phyloP scores from a whole-genome alignment of 2,797 vertebrate genomes.

The Gambusia yucatana region DNA sequence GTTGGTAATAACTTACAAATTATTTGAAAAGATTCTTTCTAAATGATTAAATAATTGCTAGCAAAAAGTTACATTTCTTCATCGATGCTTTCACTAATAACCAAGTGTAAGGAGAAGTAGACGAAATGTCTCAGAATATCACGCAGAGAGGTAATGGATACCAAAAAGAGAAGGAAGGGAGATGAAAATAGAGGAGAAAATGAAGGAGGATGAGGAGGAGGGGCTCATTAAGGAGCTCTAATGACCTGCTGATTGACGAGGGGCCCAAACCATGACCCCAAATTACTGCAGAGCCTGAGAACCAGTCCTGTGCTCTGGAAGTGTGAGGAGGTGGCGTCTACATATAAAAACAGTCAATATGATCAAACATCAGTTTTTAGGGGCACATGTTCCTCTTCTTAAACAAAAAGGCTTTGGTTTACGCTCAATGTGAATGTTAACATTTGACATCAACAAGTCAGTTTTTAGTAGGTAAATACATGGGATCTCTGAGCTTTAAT shows the following conservation, averaged over 20 bases:
- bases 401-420: not conserved
- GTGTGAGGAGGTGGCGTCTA: conserved; percentile 35
- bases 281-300: conserved; percentile 82
- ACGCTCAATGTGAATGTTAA: not conserved
- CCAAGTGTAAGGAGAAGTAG: conserved; percentile 13
- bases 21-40: not conserved
- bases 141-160: conserved; percentile 25
- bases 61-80: not conserved
- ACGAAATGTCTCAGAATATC: conserved; percentile 25
- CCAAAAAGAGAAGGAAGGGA: conserved; percentile 16
- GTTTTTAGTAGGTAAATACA: not conserved
- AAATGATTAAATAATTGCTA: not conserved
- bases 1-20: not conserved
- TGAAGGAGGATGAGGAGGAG: conserved; percentile 21
- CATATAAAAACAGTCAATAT: conserved; percentile 17
- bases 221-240: conserved; percentile 80
- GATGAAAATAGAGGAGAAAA: conserved; percentile 34
- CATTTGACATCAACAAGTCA: not conserved
- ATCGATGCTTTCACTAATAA: not conserved
- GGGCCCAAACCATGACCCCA: conserved; percentile 80
- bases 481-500: too few relatives aligned
- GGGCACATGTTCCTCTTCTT: not conserved
- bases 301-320: conserved; percentile 50
- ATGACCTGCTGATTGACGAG: conserved; percentile 84
- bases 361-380: conserved; percentile 15